A percentile compares a stretch with the other conserved stretches of the same genome.
Evolutionary conservation across 2,888 invertebrate species (phyloP).

Genomic region (Hyposoter didymator): DNA sequence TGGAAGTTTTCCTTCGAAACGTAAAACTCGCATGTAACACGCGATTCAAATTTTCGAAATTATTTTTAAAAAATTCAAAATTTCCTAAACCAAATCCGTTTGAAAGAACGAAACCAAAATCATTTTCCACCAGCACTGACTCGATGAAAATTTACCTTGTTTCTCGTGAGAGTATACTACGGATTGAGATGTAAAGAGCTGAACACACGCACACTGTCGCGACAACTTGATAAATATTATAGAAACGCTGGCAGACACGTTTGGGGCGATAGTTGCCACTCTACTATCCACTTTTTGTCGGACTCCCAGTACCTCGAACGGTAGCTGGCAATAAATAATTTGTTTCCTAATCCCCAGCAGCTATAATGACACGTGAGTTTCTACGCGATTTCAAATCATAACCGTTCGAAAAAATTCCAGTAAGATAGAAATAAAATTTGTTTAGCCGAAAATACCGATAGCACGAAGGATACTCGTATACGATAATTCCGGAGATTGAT

Average conservation of each 20-base stretch:
- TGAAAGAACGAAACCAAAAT: not conserved
- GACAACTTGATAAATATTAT: constrained; percentile 2
- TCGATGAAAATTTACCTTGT: constrained; percentile 5
- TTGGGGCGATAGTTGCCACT: constrained; percentile 8
- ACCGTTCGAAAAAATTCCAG: not conserved
- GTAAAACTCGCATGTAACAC: not conserved
- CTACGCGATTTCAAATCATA: not conserved
- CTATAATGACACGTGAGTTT: constrained; percentile 3
- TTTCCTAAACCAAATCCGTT: not conserved
- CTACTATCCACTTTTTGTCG: not conserved
- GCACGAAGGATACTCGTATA: not conserved
- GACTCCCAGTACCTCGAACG: not conserved
- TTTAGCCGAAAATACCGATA: not conserved
- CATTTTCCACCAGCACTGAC: not conserved
- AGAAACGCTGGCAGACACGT: constrained; percentile 1
- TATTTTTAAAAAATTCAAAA: not conserved
- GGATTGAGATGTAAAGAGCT: not conserved
- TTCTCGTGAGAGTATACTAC: not conserved
- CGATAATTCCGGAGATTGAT: not conserved
- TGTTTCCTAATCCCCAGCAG: not conserved
- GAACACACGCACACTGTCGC: constrained; percentile 11
- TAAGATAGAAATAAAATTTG: not conserved
- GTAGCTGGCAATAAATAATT: not conserved
- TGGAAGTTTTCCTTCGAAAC: not conserved
- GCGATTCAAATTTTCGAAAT: too few relatives aligned